These are phyloP conservation scores for Crambe crambe DNA, from an alignment of 37 sponge, comb jelly and placozoan species.

Conservation along the genomic window DNA sequence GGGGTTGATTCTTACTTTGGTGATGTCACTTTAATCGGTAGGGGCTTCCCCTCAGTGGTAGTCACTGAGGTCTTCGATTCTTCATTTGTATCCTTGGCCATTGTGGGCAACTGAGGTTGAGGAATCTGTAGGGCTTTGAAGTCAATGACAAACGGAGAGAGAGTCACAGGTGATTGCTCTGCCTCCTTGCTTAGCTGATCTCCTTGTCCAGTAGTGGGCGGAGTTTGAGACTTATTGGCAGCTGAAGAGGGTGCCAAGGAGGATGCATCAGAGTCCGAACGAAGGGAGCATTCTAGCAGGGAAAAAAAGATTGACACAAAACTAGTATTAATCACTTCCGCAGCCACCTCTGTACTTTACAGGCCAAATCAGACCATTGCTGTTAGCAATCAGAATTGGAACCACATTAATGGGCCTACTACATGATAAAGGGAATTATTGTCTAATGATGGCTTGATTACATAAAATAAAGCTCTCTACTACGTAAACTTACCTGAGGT, in stretches of 20 bases:
- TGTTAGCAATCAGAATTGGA: too few species aligned
- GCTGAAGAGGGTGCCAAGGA: not conserved
- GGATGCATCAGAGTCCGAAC: not conserved
- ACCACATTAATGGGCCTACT: too few species aligned
- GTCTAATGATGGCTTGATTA: too few species aligned
- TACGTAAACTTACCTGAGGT: too few species aligned
- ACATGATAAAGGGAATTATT: too few species aligned
- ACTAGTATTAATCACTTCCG: too few species aligned
- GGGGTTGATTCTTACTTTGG: constrained; percentile 18
- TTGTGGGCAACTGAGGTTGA: not conserved
- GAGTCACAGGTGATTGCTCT: not conserved
- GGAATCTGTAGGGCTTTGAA: not conserved
- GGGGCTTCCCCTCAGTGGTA: constrained; percentile 10
- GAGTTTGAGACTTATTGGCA: not conserved
- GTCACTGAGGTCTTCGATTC: not conserved
- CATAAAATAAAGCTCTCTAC: too few species aligned
- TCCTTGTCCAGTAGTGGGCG: not conserved
- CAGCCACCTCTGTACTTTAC: too few species aligned
- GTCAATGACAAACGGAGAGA: constrained; percentile 1
- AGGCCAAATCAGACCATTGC: too few species aligned
- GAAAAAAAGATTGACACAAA: not conserved
- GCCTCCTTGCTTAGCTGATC: not conserved
- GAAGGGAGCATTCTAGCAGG: not conserved
- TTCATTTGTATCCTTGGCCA: constrained; percentile 2
- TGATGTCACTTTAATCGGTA: constrained; percentile 28